Conservation (phyloP, 2,113 vertebrate genomes). For the Columba janthina region DNA sequence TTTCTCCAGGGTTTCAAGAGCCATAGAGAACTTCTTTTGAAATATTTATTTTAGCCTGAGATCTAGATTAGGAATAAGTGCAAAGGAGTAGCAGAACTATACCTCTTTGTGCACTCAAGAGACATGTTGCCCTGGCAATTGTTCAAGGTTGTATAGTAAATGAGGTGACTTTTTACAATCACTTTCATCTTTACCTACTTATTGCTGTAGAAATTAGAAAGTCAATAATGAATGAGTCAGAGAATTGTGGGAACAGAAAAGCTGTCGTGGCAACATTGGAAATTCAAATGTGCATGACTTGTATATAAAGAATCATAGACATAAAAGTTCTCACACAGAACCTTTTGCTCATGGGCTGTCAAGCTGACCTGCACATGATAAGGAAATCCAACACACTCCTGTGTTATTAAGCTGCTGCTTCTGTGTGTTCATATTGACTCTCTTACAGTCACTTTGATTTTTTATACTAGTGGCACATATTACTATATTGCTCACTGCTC, state of each 20-base stretch:
- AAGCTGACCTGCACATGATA: not conserved
- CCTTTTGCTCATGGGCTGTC: not conserved
- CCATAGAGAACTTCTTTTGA: not conserved
- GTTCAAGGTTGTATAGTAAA: not conserved
- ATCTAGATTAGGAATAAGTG: not conserved
- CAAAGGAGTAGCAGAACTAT: not conserved
- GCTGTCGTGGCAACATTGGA: not conserved
- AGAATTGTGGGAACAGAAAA: not conserved
- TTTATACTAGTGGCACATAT: not conserved
- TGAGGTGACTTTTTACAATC: not conserved
- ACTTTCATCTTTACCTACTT: not conserved
- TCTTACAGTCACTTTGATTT: not conserved
- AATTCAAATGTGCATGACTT: not conserved
- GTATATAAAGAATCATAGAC: not conserved
- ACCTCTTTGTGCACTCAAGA: not conserved
- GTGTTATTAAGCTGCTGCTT: not conserved
- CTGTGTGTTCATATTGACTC: not conserved
- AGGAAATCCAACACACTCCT: not conserved
- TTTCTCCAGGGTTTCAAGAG: not conserved
- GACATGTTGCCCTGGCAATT: not conserved
- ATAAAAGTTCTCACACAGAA: not conserved
- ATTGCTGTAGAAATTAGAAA: constrained; percentile 27
- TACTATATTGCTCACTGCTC: not conserved
- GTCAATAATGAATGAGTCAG: constrained; percentile 40
- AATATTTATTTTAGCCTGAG: not conserved